Conservation (phyloP, 92 coral and sea anemone species). For the Paragorgia papillata region DNA sequence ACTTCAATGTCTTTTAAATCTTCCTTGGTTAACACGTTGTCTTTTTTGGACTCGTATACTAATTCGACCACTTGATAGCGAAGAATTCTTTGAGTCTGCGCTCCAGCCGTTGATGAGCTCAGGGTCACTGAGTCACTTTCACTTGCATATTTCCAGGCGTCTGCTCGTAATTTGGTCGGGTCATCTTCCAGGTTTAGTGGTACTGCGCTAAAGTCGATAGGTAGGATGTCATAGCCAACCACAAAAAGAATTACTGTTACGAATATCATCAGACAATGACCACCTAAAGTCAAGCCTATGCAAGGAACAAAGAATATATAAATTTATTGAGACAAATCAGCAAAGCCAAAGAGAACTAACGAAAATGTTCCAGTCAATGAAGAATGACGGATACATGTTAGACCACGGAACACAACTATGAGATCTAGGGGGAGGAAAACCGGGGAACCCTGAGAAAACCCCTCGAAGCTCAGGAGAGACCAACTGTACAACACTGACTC, state of each 20-base stretch:
- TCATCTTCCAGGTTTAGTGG: slow-evolving; percentile 88
- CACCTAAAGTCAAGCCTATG: slow-evolving; percentile 78
- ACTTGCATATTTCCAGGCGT: slow-evolving; percentile 93
- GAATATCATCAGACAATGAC: slow-evolving; percentile 68
- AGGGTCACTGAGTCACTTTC: too few species aligned
- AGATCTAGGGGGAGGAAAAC: too few species aligned
- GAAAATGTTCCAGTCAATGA: too few species aligned
- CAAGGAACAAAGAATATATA: too few species aligned
- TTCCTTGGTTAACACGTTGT: slow-evolving; percentile 59
- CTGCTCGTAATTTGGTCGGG: slow-evolving; percentile 84
- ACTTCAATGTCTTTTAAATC: slow-evolving; percentile 48
- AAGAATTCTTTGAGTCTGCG: slow-evolving; percentile 40
- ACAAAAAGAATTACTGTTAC: slow-evolving; percentile 72
- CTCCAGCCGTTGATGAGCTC: slow-evolving; percentile 65
- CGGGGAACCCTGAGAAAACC: too few species aligned
- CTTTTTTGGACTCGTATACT: slow-evolving; percentile 54
- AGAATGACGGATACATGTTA: too few species aligned
- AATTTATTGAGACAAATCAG: too few species aligned
- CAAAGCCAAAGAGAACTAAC: too few species aligned
- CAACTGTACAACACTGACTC: too few species aligned
- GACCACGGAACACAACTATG: too few species aligned
- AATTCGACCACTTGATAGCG: slow-evolving; percentile 51
- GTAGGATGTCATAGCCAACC: slow-evolving; percentile 84
- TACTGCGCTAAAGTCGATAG: slow-evolving; percentile 89
- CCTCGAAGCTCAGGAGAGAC: too few species aligned